Conservation (phyloP, 1,140 invertebrate genomes). For the Diploscapter pachys region DNA sequence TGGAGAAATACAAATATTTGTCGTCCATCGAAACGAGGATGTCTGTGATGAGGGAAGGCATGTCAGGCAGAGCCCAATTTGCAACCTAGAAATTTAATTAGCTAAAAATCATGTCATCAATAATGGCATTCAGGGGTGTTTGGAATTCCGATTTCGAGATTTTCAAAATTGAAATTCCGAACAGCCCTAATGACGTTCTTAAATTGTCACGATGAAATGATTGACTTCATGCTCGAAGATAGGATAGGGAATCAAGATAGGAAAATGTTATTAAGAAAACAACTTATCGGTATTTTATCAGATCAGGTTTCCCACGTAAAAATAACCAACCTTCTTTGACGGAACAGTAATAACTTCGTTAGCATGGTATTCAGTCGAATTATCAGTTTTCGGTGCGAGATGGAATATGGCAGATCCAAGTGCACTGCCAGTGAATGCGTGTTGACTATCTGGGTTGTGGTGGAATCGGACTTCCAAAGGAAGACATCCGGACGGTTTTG, state of each 20-base stretch:
- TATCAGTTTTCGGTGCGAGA: constrained; percentile 59
- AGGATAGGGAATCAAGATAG: too few species aligned
- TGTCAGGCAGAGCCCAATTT: constrained; percentile 66
- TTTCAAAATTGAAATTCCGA: too few species aligned
- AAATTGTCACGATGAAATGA: too few species aligned
- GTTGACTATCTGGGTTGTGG: constrained; percentile 76
- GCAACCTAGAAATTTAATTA: too few species aligned
- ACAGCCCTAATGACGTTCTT: too few species aligned
- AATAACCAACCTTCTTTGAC: too few species aligned
- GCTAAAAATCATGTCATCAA: not conserved
- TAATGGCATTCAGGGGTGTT: not conserved
- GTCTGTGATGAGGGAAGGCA: constrained; percentile 82
- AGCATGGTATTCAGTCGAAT: constrained; percentile 59
- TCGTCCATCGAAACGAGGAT: constrained; percentile 91
- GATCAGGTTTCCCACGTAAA: not conserved
- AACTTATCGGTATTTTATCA: not conserved
- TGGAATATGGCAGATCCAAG: constrained; percentile 73
- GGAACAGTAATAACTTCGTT: too few species aligned
- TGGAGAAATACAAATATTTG: constrained; percentile 81
- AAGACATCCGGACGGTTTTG: constrained; percentile 74
- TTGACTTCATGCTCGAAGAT: too few species aligned
- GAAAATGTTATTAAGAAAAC: too few species aligned
- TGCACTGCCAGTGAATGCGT: constrained; percentile 81
- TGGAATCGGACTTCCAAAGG: constrained; percentile 90
- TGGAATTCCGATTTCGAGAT: too few species aligned